Conservation (phyloP, 2,113 vertebrate genomes). For the Esox niger region DNA sequence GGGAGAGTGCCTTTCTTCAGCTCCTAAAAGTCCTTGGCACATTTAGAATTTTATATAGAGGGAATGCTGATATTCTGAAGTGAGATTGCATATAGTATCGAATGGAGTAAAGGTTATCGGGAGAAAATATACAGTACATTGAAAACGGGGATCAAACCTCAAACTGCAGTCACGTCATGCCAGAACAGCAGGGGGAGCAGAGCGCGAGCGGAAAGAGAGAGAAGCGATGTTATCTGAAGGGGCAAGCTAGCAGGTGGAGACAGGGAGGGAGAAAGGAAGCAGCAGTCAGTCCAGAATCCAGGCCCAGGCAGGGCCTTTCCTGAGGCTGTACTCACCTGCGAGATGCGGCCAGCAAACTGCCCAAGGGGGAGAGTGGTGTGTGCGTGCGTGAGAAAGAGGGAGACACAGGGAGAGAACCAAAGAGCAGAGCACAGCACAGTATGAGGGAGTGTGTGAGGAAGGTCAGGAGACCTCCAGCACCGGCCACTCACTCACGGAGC, state of each 20-base stretch:
- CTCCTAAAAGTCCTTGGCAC: background rate
- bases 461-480: slow-evolving; percentile 3
- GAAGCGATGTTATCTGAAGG: slow-evolving; percentile 27
- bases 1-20: no score
- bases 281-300: slow-evolving; percentile 20
- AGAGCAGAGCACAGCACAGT: slow-evolving; percentile 55
- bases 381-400: slow-evolving; percentile 53
- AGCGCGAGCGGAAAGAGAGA: background rate
- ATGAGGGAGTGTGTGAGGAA: slow-evolving; percentile 35
- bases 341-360: slow-evolving; percentile 62
- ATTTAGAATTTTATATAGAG: background rate
- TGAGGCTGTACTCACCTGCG: slow-evolving; percentile 68
- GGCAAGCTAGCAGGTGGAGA: background rate
- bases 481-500: slow-evolving; percentile 7
- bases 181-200: background rate
- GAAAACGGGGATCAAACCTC: background rate
- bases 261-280: background rate
- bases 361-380: slow-evolving; percentile 51
- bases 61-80: slow-evolving; percentile 43
- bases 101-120: background rate
- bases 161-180: background rate
- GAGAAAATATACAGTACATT: background rate
- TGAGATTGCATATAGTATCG: slow-evolving; percentile 15
- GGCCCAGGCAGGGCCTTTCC: slow-evolving; percentile 16
- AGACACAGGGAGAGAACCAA: slow-evolving; percentile 56